These are phyloP conservation scores for Eurystomus glaucurus DNA, from an alignment of 2,797 vertebrate genomes.

Conservation along the genomic window DNA sequence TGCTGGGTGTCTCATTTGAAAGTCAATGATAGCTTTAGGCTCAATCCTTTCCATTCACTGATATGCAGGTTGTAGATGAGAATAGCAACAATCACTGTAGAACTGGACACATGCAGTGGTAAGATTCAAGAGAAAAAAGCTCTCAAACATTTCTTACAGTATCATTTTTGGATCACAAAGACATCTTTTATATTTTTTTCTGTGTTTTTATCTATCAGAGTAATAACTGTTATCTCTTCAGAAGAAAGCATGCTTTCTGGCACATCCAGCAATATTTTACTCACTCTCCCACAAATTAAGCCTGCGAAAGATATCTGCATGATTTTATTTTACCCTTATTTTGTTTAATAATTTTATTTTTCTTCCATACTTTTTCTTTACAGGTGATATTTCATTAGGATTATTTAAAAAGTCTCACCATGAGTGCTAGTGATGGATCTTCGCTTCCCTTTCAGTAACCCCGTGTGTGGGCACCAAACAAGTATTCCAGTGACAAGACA, in stretches of 20 bases:
- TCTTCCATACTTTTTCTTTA: neutral
- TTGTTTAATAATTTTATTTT: neutral
- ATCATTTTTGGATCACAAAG: neutral
- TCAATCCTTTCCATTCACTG: neutral
- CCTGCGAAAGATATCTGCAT: neutral
- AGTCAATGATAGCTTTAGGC: neutral
- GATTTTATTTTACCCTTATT: neutral
- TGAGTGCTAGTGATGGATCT: neutral
- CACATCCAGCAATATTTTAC: neutral
- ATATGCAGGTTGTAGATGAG: neutral
- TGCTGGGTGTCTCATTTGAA: neutral
- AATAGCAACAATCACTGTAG: neutral
- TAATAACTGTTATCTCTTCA: neutral
- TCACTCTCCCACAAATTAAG: neutral
- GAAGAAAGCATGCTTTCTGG: neutral
- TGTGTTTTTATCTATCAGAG: accelerated
- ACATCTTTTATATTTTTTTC: neutral
- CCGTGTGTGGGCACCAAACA: neutral
- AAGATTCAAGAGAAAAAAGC: neutral
- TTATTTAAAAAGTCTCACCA: neutral
- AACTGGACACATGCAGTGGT: neutral
- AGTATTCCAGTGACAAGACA: neutral
- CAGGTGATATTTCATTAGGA: neutral
- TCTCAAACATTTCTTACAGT: neutral
- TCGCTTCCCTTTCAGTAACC: neutral